A percentile compares a stretch with the other conserved stretches of the same genome.
These are phyloP conservation scores for Danio tinwini DNA, from an alignment of 2,797 vertebrate genomes.

Conservation along the genomic window DNA sequence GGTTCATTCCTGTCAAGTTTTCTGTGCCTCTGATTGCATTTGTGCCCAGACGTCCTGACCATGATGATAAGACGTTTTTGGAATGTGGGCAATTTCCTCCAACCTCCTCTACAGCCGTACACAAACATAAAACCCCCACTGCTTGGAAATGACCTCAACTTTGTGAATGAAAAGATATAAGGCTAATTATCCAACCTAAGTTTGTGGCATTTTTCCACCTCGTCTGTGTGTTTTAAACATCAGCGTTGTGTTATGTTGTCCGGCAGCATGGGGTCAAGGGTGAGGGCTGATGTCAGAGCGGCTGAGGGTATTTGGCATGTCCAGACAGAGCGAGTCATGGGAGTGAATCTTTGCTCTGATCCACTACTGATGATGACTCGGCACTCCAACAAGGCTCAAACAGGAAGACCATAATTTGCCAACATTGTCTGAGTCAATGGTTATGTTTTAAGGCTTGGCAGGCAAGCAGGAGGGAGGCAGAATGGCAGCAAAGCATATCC, in stretches of 20 bases:
- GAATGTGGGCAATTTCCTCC: conserved; percentile 76
- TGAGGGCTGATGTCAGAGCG: conserved; percentile 46
- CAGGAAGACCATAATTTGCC: conserved; percentile 23
- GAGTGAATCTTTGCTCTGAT: conserved; percentile 43
- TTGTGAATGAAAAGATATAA: conserved; percentile 13
- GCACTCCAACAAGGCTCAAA: conserved; percentile 35
- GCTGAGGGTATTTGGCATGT: conserved; percentile 40
- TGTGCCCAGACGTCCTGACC: conserved; percentile 31
- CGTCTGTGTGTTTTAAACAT: not conserved
- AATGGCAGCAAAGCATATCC: not conserved
- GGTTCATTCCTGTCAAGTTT: not conserved
- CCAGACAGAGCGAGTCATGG: conserved; percentile 52
- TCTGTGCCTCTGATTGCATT: not conserved
- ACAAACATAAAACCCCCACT: conserved; percentile 13
- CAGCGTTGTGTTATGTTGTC: conserved; percentile 35
- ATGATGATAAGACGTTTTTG: conserved; percentile 67
- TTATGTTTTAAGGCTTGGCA: not conserved
- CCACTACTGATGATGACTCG: conserved; percentile 42
- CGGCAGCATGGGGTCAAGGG: conserved; percentile 40
- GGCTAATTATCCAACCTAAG: not conserved
- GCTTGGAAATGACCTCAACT: conserved; percentile 11
- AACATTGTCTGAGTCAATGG: not conserved
- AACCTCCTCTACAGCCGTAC: conserved; percentile 48
- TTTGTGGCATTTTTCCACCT: not conserved
- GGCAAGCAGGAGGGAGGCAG: not conserved